phyloP scores from a whole-genome alignment of 2,113 vertebrate genomes.

The Entomyzon cyanotis region DNA sequence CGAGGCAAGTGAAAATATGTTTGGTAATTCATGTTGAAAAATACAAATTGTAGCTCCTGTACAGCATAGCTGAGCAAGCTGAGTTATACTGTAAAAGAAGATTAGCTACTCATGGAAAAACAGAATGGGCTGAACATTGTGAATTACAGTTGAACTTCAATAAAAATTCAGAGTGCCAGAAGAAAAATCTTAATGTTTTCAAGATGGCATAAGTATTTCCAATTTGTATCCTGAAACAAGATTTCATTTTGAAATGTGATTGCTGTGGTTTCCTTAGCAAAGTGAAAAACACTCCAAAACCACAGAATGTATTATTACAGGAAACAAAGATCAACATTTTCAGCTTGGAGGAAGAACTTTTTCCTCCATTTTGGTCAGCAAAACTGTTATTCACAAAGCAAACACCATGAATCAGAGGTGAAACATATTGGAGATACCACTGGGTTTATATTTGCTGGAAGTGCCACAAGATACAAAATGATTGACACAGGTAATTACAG shows the following conservation, averaged over 20 bases:
- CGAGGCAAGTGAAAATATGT: background rate
- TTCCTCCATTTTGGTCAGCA: background rate
- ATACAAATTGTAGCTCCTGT: background rate
- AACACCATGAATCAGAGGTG: background rate
- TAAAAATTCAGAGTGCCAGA: background rate
- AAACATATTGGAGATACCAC: background rate
- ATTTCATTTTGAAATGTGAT: background rate
- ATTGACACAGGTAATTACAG: background rate
- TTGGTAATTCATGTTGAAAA: background rate
- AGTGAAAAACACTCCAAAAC: background rate
- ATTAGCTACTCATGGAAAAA: background rate
- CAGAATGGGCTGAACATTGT: background rate
- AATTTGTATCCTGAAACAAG: background rate
- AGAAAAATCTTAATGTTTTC: background rate
- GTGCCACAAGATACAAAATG: background rate
- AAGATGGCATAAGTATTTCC: background rate
- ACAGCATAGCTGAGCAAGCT: fast-evolving
- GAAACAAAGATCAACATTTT: background rate
- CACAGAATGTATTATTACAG: background rate
- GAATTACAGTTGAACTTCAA: background rate
- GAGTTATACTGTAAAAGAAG: background rate
- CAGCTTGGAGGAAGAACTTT: background rate
- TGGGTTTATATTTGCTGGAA: background rate
- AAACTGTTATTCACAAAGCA: background rate
- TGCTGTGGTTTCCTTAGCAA: background rate